These are phyloP conservation scores for Centruroides vittatus DNA, from an alignment of 1,140 invertebrate genomes.

Conservation along the genomic window DNA sequence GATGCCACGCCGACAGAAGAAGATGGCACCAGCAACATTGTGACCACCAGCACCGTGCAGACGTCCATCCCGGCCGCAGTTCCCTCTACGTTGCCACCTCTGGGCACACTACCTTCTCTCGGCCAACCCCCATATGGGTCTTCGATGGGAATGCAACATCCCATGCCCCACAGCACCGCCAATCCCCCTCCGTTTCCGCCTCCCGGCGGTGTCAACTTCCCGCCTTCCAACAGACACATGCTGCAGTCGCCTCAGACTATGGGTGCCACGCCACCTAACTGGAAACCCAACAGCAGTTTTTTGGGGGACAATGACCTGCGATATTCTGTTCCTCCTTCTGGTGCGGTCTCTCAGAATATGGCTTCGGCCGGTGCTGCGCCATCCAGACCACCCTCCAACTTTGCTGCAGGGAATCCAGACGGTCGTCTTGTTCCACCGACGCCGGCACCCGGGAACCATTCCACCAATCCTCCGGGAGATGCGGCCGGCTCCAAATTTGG, in stretches of 20 bases:
- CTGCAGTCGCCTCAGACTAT: background rate
- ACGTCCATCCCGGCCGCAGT: too few relatives aligned
- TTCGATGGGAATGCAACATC: background rate
- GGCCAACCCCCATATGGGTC: background rate
- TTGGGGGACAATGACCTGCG: background rate
- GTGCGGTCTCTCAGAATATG: background rate
- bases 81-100: too few relatives aligned
- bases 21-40: conserved; percentile 2
- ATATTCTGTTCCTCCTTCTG: background rate
- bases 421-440: background rate
- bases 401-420: background rate
- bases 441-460: background rate
- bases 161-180: background rate
- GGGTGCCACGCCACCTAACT: background rate
- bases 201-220: background rate
- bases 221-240: background rate
- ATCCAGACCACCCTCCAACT: background rate
- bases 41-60: background rate
- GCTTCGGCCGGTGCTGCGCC: background rate
- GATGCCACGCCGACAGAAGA: conserved; percentile 15
- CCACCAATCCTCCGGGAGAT: background rate
- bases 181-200: background rate
- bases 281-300: background rate
- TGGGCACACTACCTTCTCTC: background rate
- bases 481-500: too few relatives aligned